phyloP scores from a whole-genome alignment of 2,888 invertebrate genomes.

The Hipparchia sbordonii region DNA sequence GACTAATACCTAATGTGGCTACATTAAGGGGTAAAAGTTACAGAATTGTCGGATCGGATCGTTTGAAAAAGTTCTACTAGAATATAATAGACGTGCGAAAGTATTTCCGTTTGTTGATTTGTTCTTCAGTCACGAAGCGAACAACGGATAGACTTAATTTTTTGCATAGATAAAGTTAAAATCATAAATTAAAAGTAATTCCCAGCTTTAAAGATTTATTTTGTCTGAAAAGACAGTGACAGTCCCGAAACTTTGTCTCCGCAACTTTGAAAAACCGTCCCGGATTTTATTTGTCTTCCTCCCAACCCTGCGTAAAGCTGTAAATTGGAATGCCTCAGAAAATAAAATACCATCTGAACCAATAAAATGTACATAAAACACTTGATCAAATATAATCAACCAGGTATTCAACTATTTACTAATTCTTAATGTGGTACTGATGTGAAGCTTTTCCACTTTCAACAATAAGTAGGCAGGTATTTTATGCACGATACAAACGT shows the following conservation, averaged over 20 bases:
- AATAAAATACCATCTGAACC: constrained; percentile 49
- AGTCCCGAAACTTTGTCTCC: background rate
- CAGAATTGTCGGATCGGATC: too few relatives aligned
- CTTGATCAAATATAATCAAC: constrained; percentile 58
- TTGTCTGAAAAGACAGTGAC: background rate
- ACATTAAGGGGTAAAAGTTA: too few relatives aligned
- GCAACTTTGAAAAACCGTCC: background rate
- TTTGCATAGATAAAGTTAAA: background rate
- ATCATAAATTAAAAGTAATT: background rate
- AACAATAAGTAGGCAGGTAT: too few relatives aligned
- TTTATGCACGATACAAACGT: too few relatives aligned
- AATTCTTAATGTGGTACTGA: background rate
- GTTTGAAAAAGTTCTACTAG: too few relatives aligned
- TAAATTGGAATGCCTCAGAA: constrained; percentile 49
- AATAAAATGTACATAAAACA: constrained; percentile 46
- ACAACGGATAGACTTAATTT: too few relatives aligned
- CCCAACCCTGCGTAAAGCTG: constrained; percentile 12
- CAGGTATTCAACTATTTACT: constrained; percentile 27
- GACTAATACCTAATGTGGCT: too few relatives aligned
- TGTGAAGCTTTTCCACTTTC: background rate
- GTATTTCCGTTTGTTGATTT: too few relatives aligned
- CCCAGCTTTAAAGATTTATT: background rate
- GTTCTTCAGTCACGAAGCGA: too few relatives aligned
- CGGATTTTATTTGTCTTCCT: background rate
- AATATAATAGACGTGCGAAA: too few relatives aligned